Conservation (phyloP, 2,888 invertebrate genomes). For the Scaptomyza flava region DNA sequence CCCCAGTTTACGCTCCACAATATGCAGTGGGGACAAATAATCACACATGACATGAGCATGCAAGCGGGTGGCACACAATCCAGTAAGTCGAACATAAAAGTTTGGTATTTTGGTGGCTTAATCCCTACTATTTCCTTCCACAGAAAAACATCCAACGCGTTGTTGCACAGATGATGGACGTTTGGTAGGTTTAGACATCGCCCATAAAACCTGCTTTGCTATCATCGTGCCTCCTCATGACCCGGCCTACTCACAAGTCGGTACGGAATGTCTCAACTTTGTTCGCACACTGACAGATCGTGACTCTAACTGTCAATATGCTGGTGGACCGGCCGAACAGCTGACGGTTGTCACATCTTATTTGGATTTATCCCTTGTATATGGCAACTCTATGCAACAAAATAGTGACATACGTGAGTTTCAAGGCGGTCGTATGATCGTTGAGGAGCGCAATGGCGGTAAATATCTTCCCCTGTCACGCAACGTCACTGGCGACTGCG, state of each 20-base stretch:
- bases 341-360: constrained; percentile 85
- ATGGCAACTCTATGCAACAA: constrained; percentile 89
- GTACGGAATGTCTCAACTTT: constrained; percentile 88
- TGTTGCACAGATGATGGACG: constrained; percentile 88
- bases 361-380: constrained; percentile 92
- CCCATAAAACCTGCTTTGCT: constrained; percentile 85
- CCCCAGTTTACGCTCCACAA: constrained; percentile 90
- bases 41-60: constrained; percentile 87
- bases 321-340: constrained; percentile 87
- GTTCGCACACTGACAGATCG: constrained; percentile 88
- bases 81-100: constrained; percentile 86
- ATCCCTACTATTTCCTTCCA: neutral
- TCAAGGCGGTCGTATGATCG: constrained; percentile 88
- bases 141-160: constrained; percentile 86
- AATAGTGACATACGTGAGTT: constrained; percentile 88
- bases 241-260: constrained; percentile 85
- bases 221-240: constrained; percentile 87
- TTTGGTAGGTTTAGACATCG: constrained; percentile 84
- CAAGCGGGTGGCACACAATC: constrained; percentile 87
- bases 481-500: constrained; percentile 90
- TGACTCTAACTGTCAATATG: constrained; percentile 86
- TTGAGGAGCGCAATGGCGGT: constrained; percentile 87
- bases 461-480: constrained; percentile 90
- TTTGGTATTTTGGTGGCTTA: neutral
- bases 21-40: constrained; percentile 87